Conservation (phyloP, 2,797 vertebrate genomes). For the Schizopygopsis pylzovi region DNA sequence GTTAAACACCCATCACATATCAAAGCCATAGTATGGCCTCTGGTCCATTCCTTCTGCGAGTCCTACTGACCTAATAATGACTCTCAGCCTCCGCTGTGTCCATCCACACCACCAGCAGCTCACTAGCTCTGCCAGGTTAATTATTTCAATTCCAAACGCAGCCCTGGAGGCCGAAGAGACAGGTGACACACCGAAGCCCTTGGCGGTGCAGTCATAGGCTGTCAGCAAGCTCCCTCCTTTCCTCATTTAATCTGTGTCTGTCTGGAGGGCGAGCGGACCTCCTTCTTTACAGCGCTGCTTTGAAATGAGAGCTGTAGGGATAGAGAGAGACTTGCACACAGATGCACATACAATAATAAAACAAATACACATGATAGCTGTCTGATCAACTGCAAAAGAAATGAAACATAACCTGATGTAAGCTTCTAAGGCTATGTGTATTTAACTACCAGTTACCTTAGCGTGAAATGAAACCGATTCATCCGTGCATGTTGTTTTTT, state of each 20-base stretch:
- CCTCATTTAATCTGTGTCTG: constrained; percentile 35
- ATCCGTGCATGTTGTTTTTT: neutral
- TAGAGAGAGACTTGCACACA: constrained; percentile 12
- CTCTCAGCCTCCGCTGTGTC: neutral
- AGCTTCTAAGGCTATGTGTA: neutral
- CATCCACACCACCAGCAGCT: constrained; percentile 2
- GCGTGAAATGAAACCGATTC: neutral
- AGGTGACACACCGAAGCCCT: constrained; percentile 43
- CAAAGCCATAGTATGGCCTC: constrained; percentile 31
- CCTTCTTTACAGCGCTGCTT: too few species aligned
- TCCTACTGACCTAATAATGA: constrained; percentile 55
- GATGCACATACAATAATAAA: constrained; percentile 45
- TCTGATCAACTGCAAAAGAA: constrained; percentile 56
- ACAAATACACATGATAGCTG: constrained; percentile 47
- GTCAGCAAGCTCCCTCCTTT: constrained; percentile 35
- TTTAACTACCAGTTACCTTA: neutral
- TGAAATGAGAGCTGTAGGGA: constrained; percentile 56
- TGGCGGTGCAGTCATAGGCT: constrained; percentile 39
- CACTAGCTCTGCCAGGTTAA: constrained; percentile 27
- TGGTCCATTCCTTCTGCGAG: constrained; percentile 38
- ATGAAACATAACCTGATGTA: constrained; percentile 4
- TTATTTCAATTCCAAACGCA: constrained; percentile 52
- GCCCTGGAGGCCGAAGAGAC: constrained; percentile 26
- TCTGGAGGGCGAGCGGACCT: constrained; percentile 37
- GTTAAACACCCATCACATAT: constrained; percentile 27